Conservation (phyloP, 1,140 invertebrate genomes). For the Reticulitermes speratus region DNA sequence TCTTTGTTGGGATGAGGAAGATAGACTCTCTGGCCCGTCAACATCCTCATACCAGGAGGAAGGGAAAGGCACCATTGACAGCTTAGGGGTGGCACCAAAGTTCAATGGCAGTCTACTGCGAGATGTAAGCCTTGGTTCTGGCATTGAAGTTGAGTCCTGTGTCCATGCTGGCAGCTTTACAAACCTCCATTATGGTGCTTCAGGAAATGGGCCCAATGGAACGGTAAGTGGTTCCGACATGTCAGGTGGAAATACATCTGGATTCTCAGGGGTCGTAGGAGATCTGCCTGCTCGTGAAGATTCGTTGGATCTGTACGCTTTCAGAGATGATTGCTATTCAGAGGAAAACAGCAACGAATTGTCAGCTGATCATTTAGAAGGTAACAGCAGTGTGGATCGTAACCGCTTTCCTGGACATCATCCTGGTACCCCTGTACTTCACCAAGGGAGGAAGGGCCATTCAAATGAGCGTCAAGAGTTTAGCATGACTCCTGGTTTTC, state of each 20-base stretch:
- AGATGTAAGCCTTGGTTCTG: slow-evolving; percentile 55
- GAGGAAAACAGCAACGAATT: slow-evolving; percentile 53
- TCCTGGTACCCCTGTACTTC: slow-evolving; percentile 34
- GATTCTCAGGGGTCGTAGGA: slow-evolving; percentile 25
- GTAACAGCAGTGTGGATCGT: slow-evolving; percentile 47
- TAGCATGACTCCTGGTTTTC: slow-evolving; percentile 33
- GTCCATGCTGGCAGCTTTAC: slow-evolving; percentile 63
- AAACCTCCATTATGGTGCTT: slow-evolving; percentile 59
- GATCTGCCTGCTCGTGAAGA: slow-evolving; percentile 59
- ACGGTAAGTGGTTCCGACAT: neutral
- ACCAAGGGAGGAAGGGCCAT: slow-evolving; percentile 36
- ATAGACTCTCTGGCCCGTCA: slow-evolving; percentile 25
- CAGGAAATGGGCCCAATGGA: slow-evolving; percentile 38
- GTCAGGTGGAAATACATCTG: slow-evolving; percentile 7
- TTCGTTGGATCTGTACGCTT: slow-evolving; percentile 63
- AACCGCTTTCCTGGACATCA: slow-evolving; percentile 41
- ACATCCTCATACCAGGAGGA: neutral
- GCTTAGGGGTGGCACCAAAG: slow-evolving; percentile 38
- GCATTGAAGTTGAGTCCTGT: slow-evolving; percentile 61
- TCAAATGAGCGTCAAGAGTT: slow-evolving; percentile 40
- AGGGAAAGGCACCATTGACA: slow-evolving; percentile 26
- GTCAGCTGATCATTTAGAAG: slow-evolving; percentile 39
- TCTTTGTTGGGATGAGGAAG: slow-evolving; percentile 39
- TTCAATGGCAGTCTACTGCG: slow-evolving; percentile 50
- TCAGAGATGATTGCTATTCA: slow-evolving; percentile 66